Evolutionary conservation across 2,888 invertebrate species (phyloP), one percentile per base, ranked within the genome.

Genomic region (Temnothorax unifasciatus): DNA sequence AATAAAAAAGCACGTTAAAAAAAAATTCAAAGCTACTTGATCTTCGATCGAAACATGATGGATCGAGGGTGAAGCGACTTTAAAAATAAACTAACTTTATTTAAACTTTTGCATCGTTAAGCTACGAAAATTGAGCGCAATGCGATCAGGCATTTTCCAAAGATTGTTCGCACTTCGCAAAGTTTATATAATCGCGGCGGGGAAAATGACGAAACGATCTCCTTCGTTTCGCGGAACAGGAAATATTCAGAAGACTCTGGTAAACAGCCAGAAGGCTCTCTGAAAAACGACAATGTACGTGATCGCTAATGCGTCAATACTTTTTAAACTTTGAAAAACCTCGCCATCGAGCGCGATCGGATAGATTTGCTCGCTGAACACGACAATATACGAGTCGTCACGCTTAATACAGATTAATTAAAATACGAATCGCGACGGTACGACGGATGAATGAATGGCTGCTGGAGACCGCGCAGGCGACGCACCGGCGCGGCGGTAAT

Each of bases 401-500:
- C 34, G n/a, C 25, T 21, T 34, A 54, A 73, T 38, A 57, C 4
- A 15, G 11, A 73, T 73, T 57, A 38, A 73, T 54, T 52, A 52
- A 52, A 52, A 52, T 21, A 15, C 8, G 29, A 41, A 25, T 63
- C 6, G 18, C 21, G 41, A 47, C 6, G 63, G 21, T 25, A 11
- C 8, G 34, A 47, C 6, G 3, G 29, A 57, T 15, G 11, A 21
- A 52, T 52, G 64, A 4, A 11, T 11, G 29, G 47, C 18, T 41
- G 38, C 50, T 41, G 5, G n/a, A 34, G 21, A 54, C 18, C 13
- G 64, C 29, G 47, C 57, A 29, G 29, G 18, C 25, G 44, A 47
- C 29, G 47, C 59, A 64, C 29, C 44, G 61, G 47, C 61, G 76
- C 18, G 9, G 82, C 63, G 81, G 88, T 85, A 87, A 88, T 84